Conservation (phyloP, 2,797 vertebrate species). For the Moxostoma hubbsi region DNA sequence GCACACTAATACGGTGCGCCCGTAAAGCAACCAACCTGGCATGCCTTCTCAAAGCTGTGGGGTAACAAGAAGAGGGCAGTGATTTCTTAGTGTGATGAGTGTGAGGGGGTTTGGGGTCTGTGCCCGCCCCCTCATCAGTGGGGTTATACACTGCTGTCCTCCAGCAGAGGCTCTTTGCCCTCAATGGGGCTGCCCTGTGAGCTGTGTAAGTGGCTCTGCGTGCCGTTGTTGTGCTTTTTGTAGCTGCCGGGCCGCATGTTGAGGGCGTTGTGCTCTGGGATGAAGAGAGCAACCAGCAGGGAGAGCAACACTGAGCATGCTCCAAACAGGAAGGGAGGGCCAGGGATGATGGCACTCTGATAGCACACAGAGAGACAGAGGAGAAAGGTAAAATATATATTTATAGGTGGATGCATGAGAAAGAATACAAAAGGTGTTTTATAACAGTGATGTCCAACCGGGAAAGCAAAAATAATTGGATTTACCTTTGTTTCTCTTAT, state of each 20-base stretch:
- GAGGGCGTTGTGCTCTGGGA: slow-evolving; percentile 85
- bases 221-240: slow-evolving; percentile 88
- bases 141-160: slow-evolving; percentile 89
- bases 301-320: slow-evolving; percentile 92
- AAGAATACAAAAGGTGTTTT: background rate
- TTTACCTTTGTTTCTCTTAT: too few relatives aligned
- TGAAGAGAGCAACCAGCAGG: slow-evolving; percentile 89
- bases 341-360: slow-evolving; percentile 90
- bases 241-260: slow-evolving; percentile 81
- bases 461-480: too few relatives aligned
- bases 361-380: background rate
- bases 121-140: slow-evolving; percentile 60
- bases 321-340: slow-evolving; percentile 89
- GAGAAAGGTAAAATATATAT: background rate
- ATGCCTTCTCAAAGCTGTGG: slow-evolving; percentile 57
- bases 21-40: background rate
- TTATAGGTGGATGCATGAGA: background rate
- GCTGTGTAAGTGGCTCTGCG: slow-evolving; percentile 86
- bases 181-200: slow-evolving; percentile 80
- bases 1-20: background rate
- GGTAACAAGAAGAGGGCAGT: slow-evolving; percentile 33
- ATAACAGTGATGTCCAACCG: too few relatives aligned
- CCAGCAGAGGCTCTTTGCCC: slow-evolving; percentile 88
- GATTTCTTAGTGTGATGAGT: slow-evolving; percentile 45
- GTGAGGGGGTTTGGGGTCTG: slow-evolving; percentile 51